phyloP scores from a whole-genome alignment of 2,888 invertebrate genomes.

The Synergus laeviventris region DNA sequence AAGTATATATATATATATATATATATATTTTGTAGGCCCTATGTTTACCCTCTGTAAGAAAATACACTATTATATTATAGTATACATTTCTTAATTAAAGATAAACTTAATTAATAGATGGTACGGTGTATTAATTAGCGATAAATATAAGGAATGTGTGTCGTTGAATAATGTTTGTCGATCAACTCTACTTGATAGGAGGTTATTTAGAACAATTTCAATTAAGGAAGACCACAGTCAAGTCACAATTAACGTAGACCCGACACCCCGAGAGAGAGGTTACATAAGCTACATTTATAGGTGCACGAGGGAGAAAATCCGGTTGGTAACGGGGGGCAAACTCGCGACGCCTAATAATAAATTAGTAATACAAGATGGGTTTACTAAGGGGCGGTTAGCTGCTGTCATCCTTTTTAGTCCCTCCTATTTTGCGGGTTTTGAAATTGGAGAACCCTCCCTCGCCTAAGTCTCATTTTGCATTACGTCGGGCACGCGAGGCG shows the following conservation, averaged over 20 bases:
- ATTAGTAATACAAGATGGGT: conserved; percentile 73
- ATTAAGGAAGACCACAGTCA: conserved; percentile 32
- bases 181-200: conserved; percentile 19
- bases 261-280: conserved; percentile 41
- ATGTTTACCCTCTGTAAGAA: background rate
- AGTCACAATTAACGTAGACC: conserved; percentile 42
- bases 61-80: background rate
- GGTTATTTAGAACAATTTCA: conserved; percentile 27
- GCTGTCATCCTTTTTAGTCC: conserved; percentile 59
- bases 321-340: conserved; percentile 62
- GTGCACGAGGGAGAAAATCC: conserved; percentile 60
- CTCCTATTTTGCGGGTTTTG: conserved; percentile 60
- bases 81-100: background rate
- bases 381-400: conserved; percentile 65
- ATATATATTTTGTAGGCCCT: too few relatives aligned
- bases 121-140: background rate
- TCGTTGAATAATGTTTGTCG: background rate
- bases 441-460: conserved; percentile 65
- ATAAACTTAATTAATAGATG: background rate
- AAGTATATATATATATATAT: too few relatives aligned
- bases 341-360: conserved; percentile 71
- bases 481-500: conserved; percentile 47
- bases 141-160: background rate
- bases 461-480: conserved; percentile 50
- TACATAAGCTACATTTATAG: conserved; percentile 36